phyloP scores from a whole-genome alignment of 2,888 invertebrate species.

The Sclerodermus sp. region DNA sequence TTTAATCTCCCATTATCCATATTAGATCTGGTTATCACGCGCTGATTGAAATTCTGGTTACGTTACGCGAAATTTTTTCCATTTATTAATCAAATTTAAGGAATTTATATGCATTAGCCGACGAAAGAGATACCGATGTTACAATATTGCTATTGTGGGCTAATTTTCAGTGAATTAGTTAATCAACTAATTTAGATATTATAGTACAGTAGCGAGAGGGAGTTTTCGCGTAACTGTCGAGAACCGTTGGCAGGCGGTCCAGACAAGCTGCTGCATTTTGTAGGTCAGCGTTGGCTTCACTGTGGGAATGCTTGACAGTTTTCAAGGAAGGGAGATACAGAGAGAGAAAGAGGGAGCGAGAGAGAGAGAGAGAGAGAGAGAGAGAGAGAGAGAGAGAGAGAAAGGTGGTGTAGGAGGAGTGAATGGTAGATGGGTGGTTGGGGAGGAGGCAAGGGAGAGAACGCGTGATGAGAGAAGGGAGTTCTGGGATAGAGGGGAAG shows the following conservation, averaged over 20 bases:
- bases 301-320: constrained; percentile 7
- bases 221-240: constrained; percentile 27
- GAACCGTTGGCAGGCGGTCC: constrained; percentile 35
- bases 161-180: no score
- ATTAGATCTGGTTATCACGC: no score
- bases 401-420: no score
- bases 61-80: no score
- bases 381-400: no score
- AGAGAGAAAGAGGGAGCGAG: neutral
- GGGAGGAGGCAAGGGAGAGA: neutral
- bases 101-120: no score
- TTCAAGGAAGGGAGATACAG: neutral
- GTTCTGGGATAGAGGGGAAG: constrained; percentile 12
- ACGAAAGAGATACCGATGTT: no score
- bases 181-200: no score
- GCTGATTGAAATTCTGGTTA: no score
- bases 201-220: constrained; percentile 9
- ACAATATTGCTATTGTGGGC: no score
- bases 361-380: constrained; percentile 14
- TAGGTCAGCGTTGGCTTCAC: constrained; percentile 34
- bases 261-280: constrained; percentile 38
- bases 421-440: constrained; percentile 10
- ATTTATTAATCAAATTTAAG: no score
- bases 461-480: constrained; percentile 13
- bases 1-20: no score